Base-by-base conservation (phyloP, 2,888 invertebrate genomes). In the Julus scanicus region DNA sequence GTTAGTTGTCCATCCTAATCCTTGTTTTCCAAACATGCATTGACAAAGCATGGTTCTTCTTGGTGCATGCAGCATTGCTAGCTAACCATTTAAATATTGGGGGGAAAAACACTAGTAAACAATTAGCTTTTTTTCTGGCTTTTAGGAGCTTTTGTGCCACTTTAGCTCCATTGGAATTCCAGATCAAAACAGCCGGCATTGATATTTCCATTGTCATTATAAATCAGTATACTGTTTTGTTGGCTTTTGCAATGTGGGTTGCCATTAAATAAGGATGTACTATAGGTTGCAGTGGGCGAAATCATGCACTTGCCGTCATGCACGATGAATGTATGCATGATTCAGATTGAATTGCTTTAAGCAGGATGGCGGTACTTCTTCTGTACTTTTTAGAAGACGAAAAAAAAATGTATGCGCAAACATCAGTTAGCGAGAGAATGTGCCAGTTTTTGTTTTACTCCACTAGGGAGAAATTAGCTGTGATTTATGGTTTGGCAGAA, bases 401-500 rank as follows among this genome's bases (percentile, higher is more conserved):
- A 29, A 29, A 71, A 71, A 71, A 71, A 71, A 29, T 17, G 71
- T 9, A 48, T 29, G 29, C 71, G 20, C 71, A 20, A 71, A 71
- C 71, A 71, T 71, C 71, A 71, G 71, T 71, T 20, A 71, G 71
- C 71, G 29, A 71, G 71, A 8, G 71, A 71, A 71, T 71, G 71
- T 71, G 71, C 71, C 71, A 71, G 71, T 71, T 71, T 71, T 71
- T 71, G 71, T 71, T 71, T 71, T 71, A 20, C 71, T 71, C 71
- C 71, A 71, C 71, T 71, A 71, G 71, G 48, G 48, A 40, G n/a
- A 84, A 84, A 84, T 84, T 84, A 48, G 84, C 40, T 20, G 84
- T 84, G 84, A 84, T 84, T 84, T 84, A 84, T 84, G 84, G 48
- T 17, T 44, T 84, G 71, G 84, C 84, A 84, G 84, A 84, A 84